These are phyloP conservation scores for Entomobrya proxima DNA, from an alignment of 2,888 invertebrate genomes.

Conservation along the genomic window DNA sequence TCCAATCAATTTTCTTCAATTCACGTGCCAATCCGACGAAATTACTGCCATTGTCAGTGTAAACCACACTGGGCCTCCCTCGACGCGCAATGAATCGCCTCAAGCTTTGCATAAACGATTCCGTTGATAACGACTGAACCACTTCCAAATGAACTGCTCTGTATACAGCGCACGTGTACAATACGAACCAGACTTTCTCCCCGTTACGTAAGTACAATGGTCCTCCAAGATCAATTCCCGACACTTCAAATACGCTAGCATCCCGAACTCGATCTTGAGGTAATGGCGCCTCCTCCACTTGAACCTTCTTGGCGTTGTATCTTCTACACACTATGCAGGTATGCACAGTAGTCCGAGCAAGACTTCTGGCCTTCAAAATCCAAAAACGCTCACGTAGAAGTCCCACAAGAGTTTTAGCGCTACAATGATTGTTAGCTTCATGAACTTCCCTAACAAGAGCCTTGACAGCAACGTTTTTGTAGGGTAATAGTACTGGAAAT, in stretches of 20 bases:
- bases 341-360: not conserved
- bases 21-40: not conserved
- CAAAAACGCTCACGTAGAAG: not conserved
- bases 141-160: not conserved
- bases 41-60: slow-evolving; percentile 5
- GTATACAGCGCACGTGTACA: not conserved
- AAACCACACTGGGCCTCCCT: not conserved
- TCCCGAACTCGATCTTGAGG: not conserved
- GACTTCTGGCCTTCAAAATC: not conserved
- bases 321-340: not conserved
- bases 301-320: not conserved
- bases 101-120: not conserved
- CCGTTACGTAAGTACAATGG: not conserved
- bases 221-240: slow-evolving; percentile 1
- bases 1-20: slow-evolving; percentile 1
- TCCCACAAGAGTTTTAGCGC: not conserved
- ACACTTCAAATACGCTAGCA: not conserved
- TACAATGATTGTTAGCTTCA: not conserved
- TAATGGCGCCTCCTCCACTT: not conserved
- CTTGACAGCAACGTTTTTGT: not conserved
- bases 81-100: not conserved
- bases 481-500: not conserved
- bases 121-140: not conserved
- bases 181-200: not conserved
- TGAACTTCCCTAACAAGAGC: not conserved